Percentiles rank a stretch among this genome's conserved stretches.
phyloP scores from a whole-genome alignment of 2,113 vertebrate genomes.

The Stictonetta naevosa region DNA sequence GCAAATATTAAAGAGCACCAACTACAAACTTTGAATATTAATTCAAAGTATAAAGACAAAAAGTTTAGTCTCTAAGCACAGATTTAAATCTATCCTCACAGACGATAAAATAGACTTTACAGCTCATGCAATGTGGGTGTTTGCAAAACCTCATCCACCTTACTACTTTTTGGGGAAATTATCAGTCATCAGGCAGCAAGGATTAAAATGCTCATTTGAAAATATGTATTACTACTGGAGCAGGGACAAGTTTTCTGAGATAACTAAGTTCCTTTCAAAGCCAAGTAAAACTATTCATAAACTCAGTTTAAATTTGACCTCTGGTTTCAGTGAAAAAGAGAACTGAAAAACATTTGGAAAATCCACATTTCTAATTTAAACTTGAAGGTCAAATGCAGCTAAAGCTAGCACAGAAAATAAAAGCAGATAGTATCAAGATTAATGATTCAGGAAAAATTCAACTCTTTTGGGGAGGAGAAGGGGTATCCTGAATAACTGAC shows the following conservation, averaged over 20 bases:
- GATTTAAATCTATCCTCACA: not conserved
- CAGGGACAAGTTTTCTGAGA: not conserved
- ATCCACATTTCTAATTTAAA: not conserved
- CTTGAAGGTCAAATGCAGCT: not conserved
- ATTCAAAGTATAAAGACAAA: not conserved
- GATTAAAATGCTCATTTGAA: not conserved
- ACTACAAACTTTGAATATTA: not conserved
- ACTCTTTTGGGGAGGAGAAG: not conserved
- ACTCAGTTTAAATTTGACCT: not conserved
- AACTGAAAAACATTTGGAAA: not conserved
- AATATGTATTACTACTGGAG: not conserved
- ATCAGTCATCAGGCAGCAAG: not conserved
- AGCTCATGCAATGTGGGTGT: not conserved
- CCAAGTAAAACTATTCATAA: not conserved
- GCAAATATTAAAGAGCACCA: not conserved
- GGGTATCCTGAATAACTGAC: not conserved
- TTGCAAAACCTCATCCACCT: not conserved
- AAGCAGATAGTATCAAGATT: not conserved
- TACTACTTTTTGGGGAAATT: not conserved
- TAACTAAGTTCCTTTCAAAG: not conserved
- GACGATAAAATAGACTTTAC: not conserved
- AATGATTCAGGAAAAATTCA: not conserved
- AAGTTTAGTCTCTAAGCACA: not conserved
- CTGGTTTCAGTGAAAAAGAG: not conserved
- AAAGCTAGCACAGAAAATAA: not conserved